These are phyloP conservation scores for Chrysaora quinquecirrha DNA, from an alignment of 30 jellyfish, hydroid and myxozoan genomes.

Conservation along the genomic window DNA sequence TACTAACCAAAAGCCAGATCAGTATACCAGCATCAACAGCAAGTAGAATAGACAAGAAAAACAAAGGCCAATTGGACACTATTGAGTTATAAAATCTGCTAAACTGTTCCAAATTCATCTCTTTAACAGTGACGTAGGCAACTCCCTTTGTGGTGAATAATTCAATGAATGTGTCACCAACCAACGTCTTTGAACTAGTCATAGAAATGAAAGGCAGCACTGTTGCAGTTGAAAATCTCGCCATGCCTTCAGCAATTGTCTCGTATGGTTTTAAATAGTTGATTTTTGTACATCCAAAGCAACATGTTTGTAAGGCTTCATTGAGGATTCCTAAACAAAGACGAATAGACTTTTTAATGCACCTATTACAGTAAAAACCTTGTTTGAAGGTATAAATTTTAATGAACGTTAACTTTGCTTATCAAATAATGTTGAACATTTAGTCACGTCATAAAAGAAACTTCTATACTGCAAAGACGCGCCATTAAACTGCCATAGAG, in stretches of 20 bases:
- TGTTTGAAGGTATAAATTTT: no score
- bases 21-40: slow-evolving; percentile 68
- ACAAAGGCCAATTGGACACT: slow-evolving; percentile 65
- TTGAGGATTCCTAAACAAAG: slow-evolving; percentile 31
- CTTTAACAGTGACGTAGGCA: slow-evolving; percentile 35
- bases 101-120: slow-evolving; percentile 44
- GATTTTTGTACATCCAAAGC: slow-evolving; percentile 44
- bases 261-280: slow-evolving; percentile 31
- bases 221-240: slow-evolving; percentile 14
- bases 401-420: no score
- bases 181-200: slow-evolving; percentile 15
- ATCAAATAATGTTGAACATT: no score
- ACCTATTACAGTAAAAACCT: no score
- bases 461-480: no score
- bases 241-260: slow-evolving; percentile 39
- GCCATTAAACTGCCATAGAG: no score
- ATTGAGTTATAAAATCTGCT: slow-evolving; percentile 32
- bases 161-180: slow-evolving; percentile 27
- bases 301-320: slow-evolving; percentile 37
- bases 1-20: slow-evolving; percentile 63
- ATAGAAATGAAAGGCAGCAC: slow-evolving; percentile 26
- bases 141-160: slow-evolving; percentile 46
- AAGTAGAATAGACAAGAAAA: slow-evolving; percentile 45
- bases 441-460: no score
- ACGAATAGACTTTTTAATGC: neutral